Base-by-base conservation (phyloP, 1,140 invertebrate genomes). In the Charaxes varanes region DNA sequence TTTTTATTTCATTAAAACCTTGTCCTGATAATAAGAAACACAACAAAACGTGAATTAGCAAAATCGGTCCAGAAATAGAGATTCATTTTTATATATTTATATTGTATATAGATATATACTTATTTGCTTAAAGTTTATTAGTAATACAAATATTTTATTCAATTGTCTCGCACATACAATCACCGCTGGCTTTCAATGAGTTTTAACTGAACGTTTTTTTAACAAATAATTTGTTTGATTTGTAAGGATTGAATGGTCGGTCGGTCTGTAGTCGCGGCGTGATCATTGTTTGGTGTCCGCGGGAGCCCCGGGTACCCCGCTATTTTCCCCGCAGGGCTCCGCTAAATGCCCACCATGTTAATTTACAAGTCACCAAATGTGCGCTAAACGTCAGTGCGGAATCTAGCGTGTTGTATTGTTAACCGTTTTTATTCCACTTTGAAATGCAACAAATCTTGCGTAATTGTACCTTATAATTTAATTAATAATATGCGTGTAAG, bases 161-260 rank as follows among this genome's bases (percentile, higher is more conserved):
- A 21, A 38, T 45, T 45, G 34, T 45, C 34, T 45, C 28, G 28
- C 30, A 37, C 21, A 41, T 50, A 42, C 38, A 49, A 54, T 41
- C 26, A 47, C n/a, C 8, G 34, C 28, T 18, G 14, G 43, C 37
- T 17, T 19, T 55, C 48, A 61, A 56, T 53, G 41, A 35, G 32
- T 41, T 53, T 49, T 44, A 53, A 49, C 53, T 60, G 51, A 48
- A 46, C 44, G 63, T 70, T 69, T 28, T 76, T 68, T 63, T 55
- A 54, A 67, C 65, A 73, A 72, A 74, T 70, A 81, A 76, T 78
- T 73, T 76, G 77, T 78, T 77, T 78, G 72, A 77, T 77, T 81
- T 81, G 70, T 79, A 71, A 70, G 70, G 74, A 74, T 60, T 71
- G 62, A 77, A 73, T 78, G 53, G 65, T 44, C 53, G 60, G 65